Conservation (phyloP, 2,113 vertebrate genomes). For the Gymnarchus niloticus region DNA sequence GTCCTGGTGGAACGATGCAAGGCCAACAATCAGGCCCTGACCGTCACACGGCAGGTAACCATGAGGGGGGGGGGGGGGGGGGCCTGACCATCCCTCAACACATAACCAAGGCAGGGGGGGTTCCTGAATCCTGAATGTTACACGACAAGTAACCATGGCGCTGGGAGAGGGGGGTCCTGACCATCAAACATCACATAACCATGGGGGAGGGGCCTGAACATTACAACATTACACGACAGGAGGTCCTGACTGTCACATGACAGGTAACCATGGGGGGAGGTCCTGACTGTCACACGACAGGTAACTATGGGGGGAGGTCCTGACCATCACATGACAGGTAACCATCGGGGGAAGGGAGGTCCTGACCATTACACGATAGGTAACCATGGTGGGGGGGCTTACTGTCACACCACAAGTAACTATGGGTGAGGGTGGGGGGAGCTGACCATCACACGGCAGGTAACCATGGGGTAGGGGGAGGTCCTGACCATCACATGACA, state of each 20-base stretch:
- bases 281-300: not conserved
- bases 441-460: not conserved
- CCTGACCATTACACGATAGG: constrained; percentile 31
- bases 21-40: constrained; percentile 35
- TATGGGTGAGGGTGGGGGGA: not conserved
- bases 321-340: constrained; percentile 34
- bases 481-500: not conserved
- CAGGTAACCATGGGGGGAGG: constrained; percentile 30
- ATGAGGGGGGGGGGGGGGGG: not conserved
- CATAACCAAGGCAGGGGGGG: not conserved
- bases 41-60: constrained; percentile 37
- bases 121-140: constrained; percentile 26
- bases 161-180: constrained; percentile 23
- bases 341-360: constrained; percentile 29
- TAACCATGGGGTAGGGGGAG: not conserved
- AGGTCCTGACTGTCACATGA: constrained; percentile 29
- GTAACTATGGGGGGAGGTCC: constrained; percentile 12
- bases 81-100: not conserved
- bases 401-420: not conserved
- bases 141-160: constrained; percentile 36
- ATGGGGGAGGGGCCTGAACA: not conserved
- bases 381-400: constrained; percentile 25
- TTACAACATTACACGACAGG: not conserved
- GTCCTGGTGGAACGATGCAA: constrained; percentile 40
- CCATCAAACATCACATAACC: constrained; percentile 35